These are phyloP conservation scores for Zapus hudsonius DNA, from an alignment of 2,113 vertebrate genomes.

Conservation along the genomic window DNA sequence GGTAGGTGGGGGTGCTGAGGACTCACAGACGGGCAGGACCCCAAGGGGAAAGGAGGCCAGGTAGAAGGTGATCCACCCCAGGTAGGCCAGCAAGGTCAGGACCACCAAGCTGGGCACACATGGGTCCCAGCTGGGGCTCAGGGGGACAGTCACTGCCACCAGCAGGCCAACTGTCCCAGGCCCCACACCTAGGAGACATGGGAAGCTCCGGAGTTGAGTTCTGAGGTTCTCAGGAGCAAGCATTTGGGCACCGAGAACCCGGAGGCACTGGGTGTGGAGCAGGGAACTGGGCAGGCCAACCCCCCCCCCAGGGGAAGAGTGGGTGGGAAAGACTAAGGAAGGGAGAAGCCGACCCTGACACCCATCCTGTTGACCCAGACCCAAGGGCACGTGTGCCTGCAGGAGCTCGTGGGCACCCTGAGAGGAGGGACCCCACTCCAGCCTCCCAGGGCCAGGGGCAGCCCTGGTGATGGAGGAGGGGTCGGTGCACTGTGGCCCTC, in stretches of 20 bases:
- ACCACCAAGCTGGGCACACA: no score
- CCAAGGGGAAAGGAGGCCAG: neutral
- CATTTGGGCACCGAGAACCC: neutral
- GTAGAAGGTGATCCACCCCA: neutral
- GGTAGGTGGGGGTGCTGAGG: neutral
- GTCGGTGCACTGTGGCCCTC: neutral
- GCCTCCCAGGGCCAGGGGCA: neutral
- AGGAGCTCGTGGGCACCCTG: neutral
- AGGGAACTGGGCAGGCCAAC: slow-evolving; percentile 39
- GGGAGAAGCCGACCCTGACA: slow-evolving; percentile 57
- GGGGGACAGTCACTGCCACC: neutral
- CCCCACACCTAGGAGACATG: neutral
- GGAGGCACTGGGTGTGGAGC: slow-evolving; percentile 29
- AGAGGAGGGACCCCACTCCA: neutral
- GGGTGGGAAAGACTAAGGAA: slow-evolving; percentile 55
- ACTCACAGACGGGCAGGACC: neutral
- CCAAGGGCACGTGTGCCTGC: slow-evolving; percentile 2
- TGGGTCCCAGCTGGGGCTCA: neutral
- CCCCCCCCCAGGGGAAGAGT: slow-evolving; percentile 56
- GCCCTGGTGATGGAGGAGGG: neutral
- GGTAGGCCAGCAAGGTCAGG: neutral
- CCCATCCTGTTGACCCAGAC: slow-evolving; percentile 66
- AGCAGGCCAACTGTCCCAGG: neutral
- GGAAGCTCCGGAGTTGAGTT: neutral
- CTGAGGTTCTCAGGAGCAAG: neutral